Conservation (phyloP, 2,797 vertebrate genomes). For the Anabas testudineus region DNA sequence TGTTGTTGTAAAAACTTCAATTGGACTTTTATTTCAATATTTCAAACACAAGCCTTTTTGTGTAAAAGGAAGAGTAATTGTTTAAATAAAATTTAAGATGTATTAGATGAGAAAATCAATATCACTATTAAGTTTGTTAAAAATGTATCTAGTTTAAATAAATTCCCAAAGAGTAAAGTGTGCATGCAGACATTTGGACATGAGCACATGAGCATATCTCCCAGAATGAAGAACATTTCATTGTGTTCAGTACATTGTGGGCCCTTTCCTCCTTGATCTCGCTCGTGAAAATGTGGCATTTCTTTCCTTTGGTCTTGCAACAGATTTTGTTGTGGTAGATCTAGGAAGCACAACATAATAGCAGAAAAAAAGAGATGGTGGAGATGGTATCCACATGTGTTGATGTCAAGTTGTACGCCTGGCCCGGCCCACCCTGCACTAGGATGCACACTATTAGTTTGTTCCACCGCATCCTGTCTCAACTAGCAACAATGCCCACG, state of each 20-base stretch:
- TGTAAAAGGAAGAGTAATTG: neutral
- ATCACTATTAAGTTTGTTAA: neutral
- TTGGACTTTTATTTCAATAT: neutral
- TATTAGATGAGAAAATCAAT: neutral
- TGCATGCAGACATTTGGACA: neutral
- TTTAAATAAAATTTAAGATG: neutral
- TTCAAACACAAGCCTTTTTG: neutral
- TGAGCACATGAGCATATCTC: neutral
- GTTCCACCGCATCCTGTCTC: constrained; percentile 32
- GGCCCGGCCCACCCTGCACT: constrained; percentile 8
- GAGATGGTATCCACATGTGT: constrained; percentile 55
- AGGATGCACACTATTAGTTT: constrained; percentile 17
- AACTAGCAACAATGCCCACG: constrained; percentile 6
- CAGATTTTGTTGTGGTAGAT: constrained; percentile 33
- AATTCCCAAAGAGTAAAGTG: neutral
- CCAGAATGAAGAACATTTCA: too few species aligned
- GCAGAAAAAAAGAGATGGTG: constrained; percentile 26
- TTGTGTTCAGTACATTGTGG: neutral
- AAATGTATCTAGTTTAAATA: too few species aligned
- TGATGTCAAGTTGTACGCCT: constrained; percentile 28
- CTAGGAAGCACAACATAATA: constrained; percentile 47
- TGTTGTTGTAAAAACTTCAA: neutral
- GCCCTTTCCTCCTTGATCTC: neutral
- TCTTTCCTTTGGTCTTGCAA: constrained; percentile 24
- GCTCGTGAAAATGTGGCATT: constrained; percentile 6